A percentile compares a stretch with the other conserved stretches of the same genome.
Conservation (phyloP, 2,888 invertebrate species). For the Drosophila antonietae region DNA sequence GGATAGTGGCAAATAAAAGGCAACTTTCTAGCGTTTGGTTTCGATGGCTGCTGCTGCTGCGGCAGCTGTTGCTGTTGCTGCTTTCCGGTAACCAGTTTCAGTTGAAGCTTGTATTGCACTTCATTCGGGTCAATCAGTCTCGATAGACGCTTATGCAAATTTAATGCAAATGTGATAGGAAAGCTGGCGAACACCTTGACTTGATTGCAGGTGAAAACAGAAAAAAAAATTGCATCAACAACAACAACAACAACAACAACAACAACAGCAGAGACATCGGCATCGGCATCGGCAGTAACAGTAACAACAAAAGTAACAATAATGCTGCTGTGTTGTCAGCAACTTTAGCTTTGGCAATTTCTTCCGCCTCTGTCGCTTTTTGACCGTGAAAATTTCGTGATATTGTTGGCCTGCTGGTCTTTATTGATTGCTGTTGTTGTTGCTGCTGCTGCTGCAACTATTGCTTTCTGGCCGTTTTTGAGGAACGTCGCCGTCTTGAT, state of each 20-base stretch:
- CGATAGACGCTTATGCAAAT: constrained; percentile 67
- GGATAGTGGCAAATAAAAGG: constrained; percentile 18
- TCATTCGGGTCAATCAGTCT: constrained; percentile 69
- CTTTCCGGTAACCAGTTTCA: constrained; percentile 72
- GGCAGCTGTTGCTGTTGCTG: constrained; percentile 10
- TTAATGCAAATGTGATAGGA: constrained; percentile 68
- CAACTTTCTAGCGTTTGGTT: constrained; percentile 64
- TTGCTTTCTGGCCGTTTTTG: constrained; percentile 33
- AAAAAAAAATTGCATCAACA: constrained; percentile 23
- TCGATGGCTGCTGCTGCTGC: not conserved
- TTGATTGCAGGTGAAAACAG: constrained; percentile 69
- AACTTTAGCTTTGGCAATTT: constrained; percentile 63
- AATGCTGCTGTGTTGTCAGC: constrained; percentile 27
- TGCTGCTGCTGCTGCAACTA: constrained; percentile 27
- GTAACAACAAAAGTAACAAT: constrained; percentile 28
- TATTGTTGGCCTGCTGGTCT: constrained; percentile 50
- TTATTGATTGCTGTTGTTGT: constrained; percentile 21
- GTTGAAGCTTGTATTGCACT: constrained; percentile 40
- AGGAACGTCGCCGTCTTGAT: constrained; percentile 51
- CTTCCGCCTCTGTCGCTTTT: constrained; percentile 71
- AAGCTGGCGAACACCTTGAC: constrained; percentile 67
- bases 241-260: constrained; percentile 23
- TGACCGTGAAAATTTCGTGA: constrained; percentile 72
- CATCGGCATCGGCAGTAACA: constrained; percentile 10
- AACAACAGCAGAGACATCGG: constrained; percentile 12